Evolutionary conservation across 1,140 invertebrate genomes (phyloP), one percentile per base, ranked within the genome.

Genomic region (Micrasema longulum): DNA sequence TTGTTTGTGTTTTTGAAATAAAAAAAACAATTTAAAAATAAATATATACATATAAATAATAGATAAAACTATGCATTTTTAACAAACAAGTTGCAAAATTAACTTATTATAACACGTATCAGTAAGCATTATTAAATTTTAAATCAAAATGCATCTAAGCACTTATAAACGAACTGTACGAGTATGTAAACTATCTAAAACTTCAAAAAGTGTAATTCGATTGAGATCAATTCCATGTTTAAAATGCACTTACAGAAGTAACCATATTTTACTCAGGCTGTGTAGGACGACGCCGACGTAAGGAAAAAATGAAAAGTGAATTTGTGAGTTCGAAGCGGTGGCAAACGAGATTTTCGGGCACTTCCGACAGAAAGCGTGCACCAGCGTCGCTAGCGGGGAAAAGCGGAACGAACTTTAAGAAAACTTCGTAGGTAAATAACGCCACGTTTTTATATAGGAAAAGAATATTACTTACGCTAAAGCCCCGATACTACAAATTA

Each of bases 261-360:
- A 48, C 5, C 2, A 14, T 20, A 20, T 48, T 11, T 48, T 18
- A 10, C 18, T 22, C 10, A 18, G 11, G 16, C 43, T 14, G 6
- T 18, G 14, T 16, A 11, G 10, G 20, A 16, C 20, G 20, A 16
- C 1, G 26, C 23, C 23, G n/a, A 53, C 18, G 3, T 45, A 16
- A 11, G 35, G 6, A 64, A 64, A 64, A 64, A 64, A 47, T 48
- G 20, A 47, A 64, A 52, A 52, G 48, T 66, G 45, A 66, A 53
- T 66, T 66, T 66, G 45, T n/a, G 64, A 66, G 47, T 52, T 52
- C 22, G 47, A 20, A 66, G 48, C 18, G 47, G 11, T 36, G 52
- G 47, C 47, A 66, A 66, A 66, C 64, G 64, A 66, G 47, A 41
- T 66, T 66, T 52, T 53, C 47, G 48, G 64, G 45, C 48, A 52